phyloP scores from a whole-genome alignment of 2,113 vertebrate genomes.

The Danionella cerebrum region DNA sequence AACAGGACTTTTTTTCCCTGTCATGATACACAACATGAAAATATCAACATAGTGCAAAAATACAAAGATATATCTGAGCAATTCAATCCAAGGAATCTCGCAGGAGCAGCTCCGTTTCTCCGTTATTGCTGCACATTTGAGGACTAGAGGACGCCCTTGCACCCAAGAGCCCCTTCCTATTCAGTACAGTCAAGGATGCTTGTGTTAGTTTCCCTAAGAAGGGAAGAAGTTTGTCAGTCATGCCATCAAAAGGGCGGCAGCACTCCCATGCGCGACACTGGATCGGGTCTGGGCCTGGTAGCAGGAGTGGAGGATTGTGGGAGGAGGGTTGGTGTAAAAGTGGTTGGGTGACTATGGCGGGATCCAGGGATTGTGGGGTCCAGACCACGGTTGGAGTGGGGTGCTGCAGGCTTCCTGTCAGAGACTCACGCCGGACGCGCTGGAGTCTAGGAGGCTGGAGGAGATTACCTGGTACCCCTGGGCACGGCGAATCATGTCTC shows the following conservation, averaged over 20 bases:
- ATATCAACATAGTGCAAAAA: conserved; percentile 58
- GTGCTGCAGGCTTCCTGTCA: conserved; percentile 79
- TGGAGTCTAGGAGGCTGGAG: conserved; percentile 90
- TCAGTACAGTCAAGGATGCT: conserved; percentile 70
- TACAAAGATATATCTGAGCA: conserved; percentile 23
- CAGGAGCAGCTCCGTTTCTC: conserved; percentile 53
- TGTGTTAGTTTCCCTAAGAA: conserved; percentile 80
- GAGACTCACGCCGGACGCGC: conserved; percentile 88
- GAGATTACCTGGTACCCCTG: conserved; percentile 91
- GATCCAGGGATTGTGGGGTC: conserved; percentile 31
- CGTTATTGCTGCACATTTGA: conserved; percentile 73
- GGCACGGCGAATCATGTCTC: conserved; percentile 91
- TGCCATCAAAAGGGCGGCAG: conserved; percentile 66
- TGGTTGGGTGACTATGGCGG: conserved; percentile 32
- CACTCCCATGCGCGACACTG: conserved; percentile 68
- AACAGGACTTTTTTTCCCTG: conserved; percentile 19
- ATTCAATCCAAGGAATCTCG: conserved; percentile 43
- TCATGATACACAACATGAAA: conserved; percentile 39
- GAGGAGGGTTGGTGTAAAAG: conserved; percentile 3
- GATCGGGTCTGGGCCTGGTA: conserved; percentile 7
- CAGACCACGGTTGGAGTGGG: conserved; percentile 49
- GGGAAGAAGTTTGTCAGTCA: conserved; percentile 65
- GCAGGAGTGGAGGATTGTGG: conserved; percentile 17
- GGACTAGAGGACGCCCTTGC: conserved; percentile 61
- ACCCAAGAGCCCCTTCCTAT: conserved; percentile 70